A percentile compares a stretch with the other conserved stretches of the same genome.
Conservation (phyloP, 2,888 invertebrate species). For the Tribolium freemani region DNA sequence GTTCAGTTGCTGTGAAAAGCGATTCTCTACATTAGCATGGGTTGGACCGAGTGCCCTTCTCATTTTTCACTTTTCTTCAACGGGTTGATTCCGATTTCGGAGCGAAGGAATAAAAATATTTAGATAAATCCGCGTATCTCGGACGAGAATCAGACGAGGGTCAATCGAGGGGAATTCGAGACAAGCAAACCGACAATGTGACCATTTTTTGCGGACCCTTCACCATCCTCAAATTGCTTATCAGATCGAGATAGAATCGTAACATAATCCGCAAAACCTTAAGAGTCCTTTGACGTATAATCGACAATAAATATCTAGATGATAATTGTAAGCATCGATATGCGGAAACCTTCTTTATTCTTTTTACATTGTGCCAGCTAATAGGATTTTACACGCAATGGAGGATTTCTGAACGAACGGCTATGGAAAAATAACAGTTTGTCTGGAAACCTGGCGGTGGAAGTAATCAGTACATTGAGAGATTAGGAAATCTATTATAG, state of each 20-base stretch:
- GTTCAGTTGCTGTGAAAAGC: constrained; percentile 58
- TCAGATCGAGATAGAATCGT: constrained; percentile 63
- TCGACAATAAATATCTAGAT: constrained; percentile 64
- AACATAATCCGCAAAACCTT: constrained; percentile 64
- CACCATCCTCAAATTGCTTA: constrained; percentile 58
- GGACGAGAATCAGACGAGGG: constrained; percentile 55
- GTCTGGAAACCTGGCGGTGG: constrained; percentile 17
- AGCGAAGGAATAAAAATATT: constrained; percentile 5
- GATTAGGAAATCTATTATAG: constrained; percentile 28
- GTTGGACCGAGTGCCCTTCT: constrained; percentile 44
- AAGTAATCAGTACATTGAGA: constrained; percentile 31
- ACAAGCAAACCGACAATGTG: constrained; percentile 59
- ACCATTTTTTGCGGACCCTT: constrained; percentile 54
- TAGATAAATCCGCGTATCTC: constrained; percentile 46
- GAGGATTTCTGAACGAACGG: constrained; percentile 52
- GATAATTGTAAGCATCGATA: constrained; percentile 57
- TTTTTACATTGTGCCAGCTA: constrained; percentile 47
- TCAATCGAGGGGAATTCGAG: constrained; percentile 57
- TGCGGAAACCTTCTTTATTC: constrained; percentile 51
- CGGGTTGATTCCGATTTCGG: constrained; percentile 8
- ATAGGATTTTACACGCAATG: constrained; percentile 63
- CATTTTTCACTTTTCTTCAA: constrained; percentile 26
- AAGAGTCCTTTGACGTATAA: constrained; percentile 66
- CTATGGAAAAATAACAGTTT: constrained; percentile 46
- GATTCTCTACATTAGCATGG: constrained; percentile 55